A percentile compares a stretch with the other conserved stretches of the same genome.
Evolutionary conservation across 2,113 vertebrate species (phyloP).

Genomic region (Pteropus alecto): DNA sequence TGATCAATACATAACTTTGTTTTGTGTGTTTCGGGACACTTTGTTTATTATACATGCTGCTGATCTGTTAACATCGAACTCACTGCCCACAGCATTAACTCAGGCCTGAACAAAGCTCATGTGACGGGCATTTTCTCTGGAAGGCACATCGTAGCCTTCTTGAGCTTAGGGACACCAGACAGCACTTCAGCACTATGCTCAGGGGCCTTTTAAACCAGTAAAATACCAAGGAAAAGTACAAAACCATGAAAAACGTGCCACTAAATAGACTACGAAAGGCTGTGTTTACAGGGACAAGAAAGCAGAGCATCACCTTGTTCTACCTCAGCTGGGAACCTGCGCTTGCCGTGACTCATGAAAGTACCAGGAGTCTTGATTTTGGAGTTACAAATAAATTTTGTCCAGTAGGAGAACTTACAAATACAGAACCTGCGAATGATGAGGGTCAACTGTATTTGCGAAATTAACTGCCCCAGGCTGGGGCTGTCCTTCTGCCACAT

Average conservation of each 20-base stretch:
- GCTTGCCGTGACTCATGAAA: background rate
- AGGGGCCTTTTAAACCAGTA: background rate
- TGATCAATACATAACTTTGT: background rate
- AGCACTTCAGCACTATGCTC: background rate
- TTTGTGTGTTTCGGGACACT: background rate
- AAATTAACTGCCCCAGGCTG: too few relatives aligned
- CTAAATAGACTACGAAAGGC: background rate
- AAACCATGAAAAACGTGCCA: background rate
- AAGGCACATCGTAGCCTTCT: background rate
- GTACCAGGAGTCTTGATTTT: too few relatives aligned
- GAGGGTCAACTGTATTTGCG: background rate
- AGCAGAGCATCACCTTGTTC: background rate
- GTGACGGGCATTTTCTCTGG: rapidly evolving
- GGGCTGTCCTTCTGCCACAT: rapidly evolving
- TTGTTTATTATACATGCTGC: background rate
- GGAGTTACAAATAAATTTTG: background rate
- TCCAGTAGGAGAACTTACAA: background rate
- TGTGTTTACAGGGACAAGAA: background rate
- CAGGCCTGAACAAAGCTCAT: background rate
- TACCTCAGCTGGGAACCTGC: background rate
- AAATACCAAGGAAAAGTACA: background rate
- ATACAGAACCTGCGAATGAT: background rate
- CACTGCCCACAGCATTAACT: background rate
- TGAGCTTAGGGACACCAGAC: background rate
- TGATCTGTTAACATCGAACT: background rate